Conservation (phyloP, 2,888 invertebrate species). For the Matsumyia berberina region DNA sequence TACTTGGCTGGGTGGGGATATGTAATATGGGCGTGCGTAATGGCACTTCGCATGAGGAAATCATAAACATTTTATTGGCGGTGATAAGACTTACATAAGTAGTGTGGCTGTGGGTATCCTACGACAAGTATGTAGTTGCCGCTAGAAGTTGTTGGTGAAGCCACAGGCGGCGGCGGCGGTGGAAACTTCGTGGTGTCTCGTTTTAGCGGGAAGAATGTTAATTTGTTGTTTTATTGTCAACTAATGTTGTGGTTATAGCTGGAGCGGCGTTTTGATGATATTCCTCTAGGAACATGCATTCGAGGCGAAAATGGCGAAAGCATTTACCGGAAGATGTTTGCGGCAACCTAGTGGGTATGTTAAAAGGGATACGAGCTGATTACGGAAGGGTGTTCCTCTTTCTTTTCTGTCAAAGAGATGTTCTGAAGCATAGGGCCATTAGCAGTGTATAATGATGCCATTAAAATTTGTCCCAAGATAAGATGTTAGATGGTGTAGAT, state of each 20-base stretch:
- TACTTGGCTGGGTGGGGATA: constrained; percentile 40
- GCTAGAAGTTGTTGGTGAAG: constrained; percentile 27
- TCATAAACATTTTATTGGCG: constrained; percentile 75
- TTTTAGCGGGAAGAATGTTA: constrained; percentile 69
- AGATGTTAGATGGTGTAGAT: constrained; percentile 1
- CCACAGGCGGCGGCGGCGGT: constrained; percentile 32
- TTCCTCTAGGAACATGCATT: constrained; percentile 47
- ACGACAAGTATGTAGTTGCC: constrained; percentile 11
- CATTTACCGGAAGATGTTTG: constrained; percentile 35
- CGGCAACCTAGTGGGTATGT: constrained; percentile 34
- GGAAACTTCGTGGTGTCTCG: constrained; percentile 59
- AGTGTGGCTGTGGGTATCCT: constrained; percentile 5
- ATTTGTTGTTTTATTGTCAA: constrained; percentile 75
- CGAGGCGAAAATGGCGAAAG: constrained; percentile 14
- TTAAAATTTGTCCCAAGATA: constrained; percentile 30
- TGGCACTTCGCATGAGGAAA: constrained; percentile 71
- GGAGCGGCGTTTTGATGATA: constrained; percentile 46
- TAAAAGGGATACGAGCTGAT: constrained; percentile 43
- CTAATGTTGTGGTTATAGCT: constrained; percentile 71
- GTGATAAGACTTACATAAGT: constrained; percentile 64
- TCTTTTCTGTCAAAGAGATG: constrained; percentile 21
- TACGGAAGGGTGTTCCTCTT: constrained; percentile 10
- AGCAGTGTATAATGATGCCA: constrained; percentile 49
- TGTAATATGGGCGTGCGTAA: constrained; percentile 69
- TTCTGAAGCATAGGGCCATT: constrained; percentile 50